Conservation (phyloP, 92 coral and sea anemone genomes). For the Meandrina meandrites region DNA sequence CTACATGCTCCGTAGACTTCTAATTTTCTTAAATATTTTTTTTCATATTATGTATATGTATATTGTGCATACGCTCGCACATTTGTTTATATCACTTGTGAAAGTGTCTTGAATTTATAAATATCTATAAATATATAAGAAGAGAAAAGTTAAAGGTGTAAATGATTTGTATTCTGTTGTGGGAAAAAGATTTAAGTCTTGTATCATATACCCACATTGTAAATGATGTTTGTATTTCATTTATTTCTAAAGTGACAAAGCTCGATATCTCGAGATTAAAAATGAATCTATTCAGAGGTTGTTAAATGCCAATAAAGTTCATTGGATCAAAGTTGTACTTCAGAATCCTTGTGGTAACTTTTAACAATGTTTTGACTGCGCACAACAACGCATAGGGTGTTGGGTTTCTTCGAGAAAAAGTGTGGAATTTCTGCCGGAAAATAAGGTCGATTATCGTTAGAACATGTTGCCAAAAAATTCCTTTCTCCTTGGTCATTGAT, state of each 20-base stretch:
- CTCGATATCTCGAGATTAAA: slow-evolving; percentile 47
- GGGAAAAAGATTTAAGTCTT: slow-evolving; percentile 35
- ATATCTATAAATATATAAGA: slow-evolving; percentile 42
- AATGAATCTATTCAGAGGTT: slow-evolving; percentile 41
- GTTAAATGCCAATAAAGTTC: slow-evolving; percentile 49
- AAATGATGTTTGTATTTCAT: slow-evolving; percentile 71
- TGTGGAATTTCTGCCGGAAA: not conserved
- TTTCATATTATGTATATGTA: slow-evolving; percentile 44
- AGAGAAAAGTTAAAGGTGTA: slow-evolving; percentile 62
- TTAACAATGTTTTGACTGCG: not conserved
- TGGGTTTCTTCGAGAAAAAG: slow-evolving; percentile 11
- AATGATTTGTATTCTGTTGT: slow-evolving; percentile 67
- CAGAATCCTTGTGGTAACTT: not conserved
- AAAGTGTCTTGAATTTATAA: slow-evolving; percentile 55
- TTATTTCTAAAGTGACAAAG: slow-evolving; percentile 60
- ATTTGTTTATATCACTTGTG: slow-evolving; percentile 76
- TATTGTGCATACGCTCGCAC: slow-evolving; percentile 21
- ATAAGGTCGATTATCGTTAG: not conserved
- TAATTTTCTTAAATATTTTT: slow-evolving; percentile 66
- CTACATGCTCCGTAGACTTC: slow-evolving; percentile 79
- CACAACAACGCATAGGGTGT: not conserved
- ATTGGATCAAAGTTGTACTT: slow-evolving; percentile 3
- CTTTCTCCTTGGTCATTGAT: not conserved
- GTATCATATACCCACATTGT: slow-evolving; percentile 67
- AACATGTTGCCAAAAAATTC: not conserved